phyloP scores from a whole-genome alignment of 2,797 vertebrate species.

The Schizothorax lantsangensis region DNA sequence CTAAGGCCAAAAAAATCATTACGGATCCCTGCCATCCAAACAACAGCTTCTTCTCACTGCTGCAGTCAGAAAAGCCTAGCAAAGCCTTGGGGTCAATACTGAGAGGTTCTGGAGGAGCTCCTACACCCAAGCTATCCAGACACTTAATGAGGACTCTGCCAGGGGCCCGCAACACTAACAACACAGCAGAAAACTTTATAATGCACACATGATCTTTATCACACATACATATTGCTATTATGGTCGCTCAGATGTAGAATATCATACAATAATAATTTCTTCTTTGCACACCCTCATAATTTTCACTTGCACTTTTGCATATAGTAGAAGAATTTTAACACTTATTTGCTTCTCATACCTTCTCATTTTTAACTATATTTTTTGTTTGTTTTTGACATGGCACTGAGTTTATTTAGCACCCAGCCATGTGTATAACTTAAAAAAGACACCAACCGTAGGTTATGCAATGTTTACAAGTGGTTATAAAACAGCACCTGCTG shows the following conservation, averaged over 20 bases:
- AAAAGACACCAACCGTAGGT: neutral
- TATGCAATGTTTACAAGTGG: slow-evolving; percentile 18
- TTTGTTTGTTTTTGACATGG: neutral
- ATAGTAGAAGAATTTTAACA: neutral
- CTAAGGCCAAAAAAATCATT: slow-evolving; percentile 35
- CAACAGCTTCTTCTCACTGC: slow-evolving; percentile 18
- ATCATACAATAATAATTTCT: neutral
- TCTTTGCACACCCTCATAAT: neutral
- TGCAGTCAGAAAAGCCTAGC: slow-evolving; percentile 39
- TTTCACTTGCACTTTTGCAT: neutral
- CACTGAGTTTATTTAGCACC: neutral
- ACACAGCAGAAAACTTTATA: neutral
- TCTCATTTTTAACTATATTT: neutral
- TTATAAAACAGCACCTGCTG: slow-evolving; percentile 11
- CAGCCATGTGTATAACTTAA: slow-evolving; percentile 1
- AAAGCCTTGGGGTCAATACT: slow-evolving; percentile 32
- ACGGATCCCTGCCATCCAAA: slow-evolving; percentile 17
- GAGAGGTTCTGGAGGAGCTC: slow-evolving; percentile 24
- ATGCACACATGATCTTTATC: neutral
- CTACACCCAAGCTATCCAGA: slow-evolving; percentile 26
- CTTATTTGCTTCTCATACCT: neutral
- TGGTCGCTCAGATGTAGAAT: neutral
- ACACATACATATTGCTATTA: neutral
- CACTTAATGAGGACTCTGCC: slow-evolving; percentile 43
- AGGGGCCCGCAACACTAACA: neutral